A percentile compares a stretch with the other conserved stretches of the same genome.
These are phyloP conservation scores for Cyclophora albipunctata DNA, from an alignment of 2,888 invertebrate species.

Conservation along the genomic window DNA sequence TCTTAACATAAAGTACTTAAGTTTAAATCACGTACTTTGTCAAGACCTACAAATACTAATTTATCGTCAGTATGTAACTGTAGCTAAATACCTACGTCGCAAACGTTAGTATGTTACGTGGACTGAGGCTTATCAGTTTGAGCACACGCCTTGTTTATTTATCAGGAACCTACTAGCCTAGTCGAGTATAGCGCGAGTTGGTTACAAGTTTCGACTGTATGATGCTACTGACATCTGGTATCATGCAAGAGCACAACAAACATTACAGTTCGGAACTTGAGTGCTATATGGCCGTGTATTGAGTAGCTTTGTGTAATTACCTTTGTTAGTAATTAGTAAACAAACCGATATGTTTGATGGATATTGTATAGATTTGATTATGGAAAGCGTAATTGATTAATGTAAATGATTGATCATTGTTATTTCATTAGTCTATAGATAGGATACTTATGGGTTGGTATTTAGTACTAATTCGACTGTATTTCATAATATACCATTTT, in stretches of 20 bases:
- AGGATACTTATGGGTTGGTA: background rate
- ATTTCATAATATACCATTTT: background rate
- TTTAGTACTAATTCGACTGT: background rate
- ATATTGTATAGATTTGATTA: background rate
- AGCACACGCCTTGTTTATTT: slow-evolving; percentile 70
- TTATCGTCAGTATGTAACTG: too few relatives aligned
- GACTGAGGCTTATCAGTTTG: slow-evolving; percentile 51
- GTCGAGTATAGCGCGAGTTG: slow-evolving; percentile 29
- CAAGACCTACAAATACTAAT: too few relatives aligned
- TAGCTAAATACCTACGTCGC: too few relatives aligned
- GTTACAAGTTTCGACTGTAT: slow-evolving; percentile 33
- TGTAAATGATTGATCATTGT: too few relatives aligned
- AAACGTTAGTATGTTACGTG: too few relatives aligned
- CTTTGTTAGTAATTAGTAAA: slow-evolving; percentile 18
- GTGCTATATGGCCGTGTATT: slow-evolving; percentile 16
- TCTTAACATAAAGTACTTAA: too few relatives aligned
- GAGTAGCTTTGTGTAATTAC: slow-evolving; percentile 20
- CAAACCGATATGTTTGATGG: slow-evolving; percentile 14
- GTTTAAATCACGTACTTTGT: too few relatives aligned
- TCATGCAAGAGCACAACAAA: slow-evolving; percentile 6
- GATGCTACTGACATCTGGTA: slow-evolving; percentile 13
- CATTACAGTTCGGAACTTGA: slow-evolving; percentile 4
- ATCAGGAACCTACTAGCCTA: slow-evolving; percentile 53
- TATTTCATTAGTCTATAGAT: background rate
- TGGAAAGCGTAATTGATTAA: too few relatives aligned